phyloP scores from a whole-genome alignment of 1,140 invertebrate genomes.

The Drosophila baimaii region DNA sequence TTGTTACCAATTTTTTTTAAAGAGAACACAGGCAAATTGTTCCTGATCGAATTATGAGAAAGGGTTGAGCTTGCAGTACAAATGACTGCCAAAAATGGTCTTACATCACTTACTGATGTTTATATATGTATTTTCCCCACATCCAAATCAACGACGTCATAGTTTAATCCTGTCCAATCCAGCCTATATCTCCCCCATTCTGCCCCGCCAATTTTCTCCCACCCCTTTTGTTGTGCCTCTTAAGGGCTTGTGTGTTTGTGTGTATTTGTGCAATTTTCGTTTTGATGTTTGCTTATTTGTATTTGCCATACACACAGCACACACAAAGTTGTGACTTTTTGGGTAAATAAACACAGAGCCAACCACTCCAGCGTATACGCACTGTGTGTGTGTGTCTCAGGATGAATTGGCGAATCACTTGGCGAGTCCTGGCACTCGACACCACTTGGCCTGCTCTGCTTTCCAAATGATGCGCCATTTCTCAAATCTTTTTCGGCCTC shows the following conservation, averaged over 20 bases:
- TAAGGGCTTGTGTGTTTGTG: conserved; percentile 20
- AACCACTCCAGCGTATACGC: not conserved
- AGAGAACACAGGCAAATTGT: not conserved
- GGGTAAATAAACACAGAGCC: conserved; percentile 60
- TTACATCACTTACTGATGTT: conserved; percentile 3
- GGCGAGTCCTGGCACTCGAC: conserved; percentile 61
- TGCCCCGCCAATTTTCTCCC: not conserved
- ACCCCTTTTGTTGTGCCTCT: not conserved
- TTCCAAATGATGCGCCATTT: conserved; percentile 73
- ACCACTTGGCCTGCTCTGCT: conserved; percentile 63
- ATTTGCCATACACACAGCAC: conserved; percentile 62
- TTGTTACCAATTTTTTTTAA: not conserved
- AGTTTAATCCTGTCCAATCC: not conserved
- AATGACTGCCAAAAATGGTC: not conserved
- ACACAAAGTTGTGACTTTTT: conserved; percentile 69
- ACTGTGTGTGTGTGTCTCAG: conserved; percentile 11
- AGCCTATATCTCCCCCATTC: conserved; percentile 4
- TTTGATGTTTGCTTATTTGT: conserved; percentile 69
- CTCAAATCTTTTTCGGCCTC: conserved; percentile 65
- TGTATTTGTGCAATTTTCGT: conserved; percentile 66
- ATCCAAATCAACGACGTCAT: not conserved
- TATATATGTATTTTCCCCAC: not conserved
- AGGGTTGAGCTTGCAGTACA: not conserved
- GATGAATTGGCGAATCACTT: conserved; percentile 68
- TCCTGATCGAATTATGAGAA: too few species aligned